A percentile compares a stretch with the other conserved stretches of the same genome.
Conservation (phyloP, 2,113 vertebrate genomes). For the Oreochromis niloticus region DNA sequence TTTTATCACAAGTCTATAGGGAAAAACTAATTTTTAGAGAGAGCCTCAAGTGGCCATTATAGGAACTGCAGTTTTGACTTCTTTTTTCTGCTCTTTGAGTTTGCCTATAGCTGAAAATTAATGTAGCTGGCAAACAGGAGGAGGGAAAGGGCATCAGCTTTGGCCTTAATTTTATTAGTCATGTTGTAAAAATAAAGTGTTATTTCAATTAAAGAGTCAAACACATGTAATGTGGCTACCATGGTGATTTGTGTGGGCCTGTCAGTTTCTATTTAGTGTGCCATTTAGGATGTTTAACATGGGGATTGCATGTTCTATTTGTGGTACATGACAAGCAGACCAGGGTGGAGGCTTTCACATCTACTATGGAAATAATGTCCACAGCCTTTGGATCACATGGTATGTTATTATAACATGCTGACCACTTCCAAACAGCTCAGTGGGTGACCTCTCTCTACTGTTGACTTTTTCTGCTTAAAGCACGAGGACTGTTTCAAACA, state of each 20-base stretch:
- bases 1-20: background rate
- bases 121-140: background rate
- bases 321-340: background rate
- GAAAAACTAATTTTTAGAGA: background rate
- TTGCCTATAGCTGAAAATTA: background rate
- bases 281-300: background rate
- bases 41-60: background rate
- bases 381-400: background rate
- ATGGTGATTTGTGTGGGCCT: background rate
- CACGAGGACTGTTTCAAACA: background rate
- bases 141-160: background rate
- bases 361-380: constrained; percentile 16
- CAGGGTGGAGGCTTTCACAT: background rate
- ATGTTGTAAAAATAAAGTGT: background rate
- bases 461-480: background rate
- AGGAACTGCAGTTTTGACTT: background rate
- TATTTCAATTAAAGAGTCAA: background rate
- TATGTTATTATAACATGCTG: constrained; percentile 29
- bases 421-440: constrained; percentile 1
- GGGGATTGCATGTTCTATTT: background rate
- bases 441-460: constrained; percentile 1
- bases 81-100: background rate
- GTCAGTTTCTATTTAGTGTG: background rate
- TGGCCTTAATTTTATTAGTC: background rate
- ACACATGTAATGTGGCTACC: background rate